phyloP scores from a whole-genome alignment of 2,888 invertebrate genomes.

The Hydriomena furcata region DNA sequence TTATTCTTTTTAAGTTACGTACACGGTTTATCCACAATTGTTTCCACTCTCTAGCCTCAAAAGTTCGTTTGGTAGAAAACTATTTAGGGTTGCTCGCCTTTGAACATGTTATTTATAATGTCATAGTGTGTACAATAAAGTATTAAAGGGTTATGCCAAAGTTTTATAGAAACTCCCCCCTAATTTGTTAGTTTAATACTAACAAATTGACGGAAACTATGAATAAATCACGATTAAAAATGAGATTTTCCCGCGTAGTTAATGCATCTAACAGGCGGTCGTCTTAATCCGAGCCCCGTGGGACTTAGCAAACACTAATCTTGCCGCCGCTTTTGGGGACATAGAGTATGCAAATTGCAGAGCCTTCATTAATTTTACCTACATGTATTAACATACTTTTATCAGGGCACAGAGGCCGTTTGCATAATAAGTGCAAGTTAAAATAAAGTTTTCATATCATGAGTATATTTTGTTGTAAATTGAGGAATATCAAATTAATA shows the following conservation, averaged over 20 bases:
- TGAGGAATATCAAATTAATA: too few species aligned
- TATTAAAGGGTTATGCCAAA: too few species aligned
- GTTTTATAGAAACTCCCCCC: too few species aligned
- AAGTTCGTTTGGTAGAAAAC: too few species aligned
- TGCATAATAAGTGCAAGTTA: not conserved
- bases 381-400: slow-evolving; percentile 12
- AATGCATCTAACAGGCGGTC: slow-evolving; percentile 54
- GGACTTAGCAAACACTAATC: slow-evolving; percentile 68
- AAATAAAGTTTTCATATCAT: not conserved
- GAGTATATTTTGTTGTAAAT: too few species aligned
- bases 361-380: slow-evolving; percentile 14
- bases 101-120: too few species aligned
- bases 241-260: slow-evolving; percentile 53
- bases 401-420: not conserved
- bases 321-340: slow-evolving; percentile 49
- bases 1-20: too few species aligned
- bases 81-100: too few species aligned
- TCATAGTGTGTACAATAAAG: too few species aligned
- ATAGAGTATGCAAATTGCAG: slow-evolving; percentile 42
- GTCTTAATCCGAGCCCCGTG: slow-evolving; percentile 59
- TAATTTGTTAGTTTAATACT: too few species aligned
- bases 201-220: not conserved
- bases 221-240: slow-evolving; percentile 48
- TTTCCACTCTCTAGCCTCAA: too few species aligned
- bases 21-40: too few species aligned